Conservation (phyloP, 2,888 invertebrate genomes). For the Trichopria drosophilae region DNA sequence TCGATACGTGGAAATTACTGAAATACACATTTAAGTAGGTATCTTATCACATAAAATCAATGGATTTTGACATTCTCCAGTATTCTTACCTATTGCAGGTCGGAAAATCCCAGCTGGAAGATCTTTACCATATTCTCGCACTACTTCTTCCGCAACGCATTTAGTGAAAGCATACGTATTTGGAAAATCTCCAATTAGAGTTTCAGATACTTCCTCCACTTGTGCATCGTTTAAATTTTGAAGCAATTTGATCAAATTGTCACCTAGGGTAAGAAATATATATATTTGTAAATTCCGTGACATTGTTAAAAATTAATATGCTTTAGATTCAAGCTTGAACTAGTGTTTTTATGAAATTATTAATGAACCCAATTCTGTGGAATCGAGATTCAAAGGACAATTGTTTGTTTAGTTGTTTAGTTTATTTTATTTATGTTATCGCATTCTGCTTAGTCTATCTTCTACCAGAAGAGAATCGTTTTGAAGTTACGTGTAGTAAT, state of each 20-base stretch:
- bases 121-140: slow-evolving; percentile 62
- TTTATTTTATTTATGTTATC: no score
- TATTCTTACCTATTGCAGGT: slow-evolving; percentile 67
- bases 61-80: slow-evolving; percentile 9
- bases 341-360: no score
- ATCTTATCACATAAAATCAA: slow-evolving; percentile 4
- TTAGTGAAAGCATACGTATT: slow-evolving; percentile 78
- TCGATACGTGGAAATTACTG: slow-evolving; percentile 60
- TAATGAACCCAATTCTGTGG: no score
- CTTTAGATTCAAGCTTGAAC: no score
- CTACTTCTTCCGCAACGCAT: slow-evolving; percentile 68
- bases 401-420: no score
- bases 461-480: no score
- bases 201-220: slow-evolving; percentile 50
- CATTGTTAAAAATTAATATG: no score
- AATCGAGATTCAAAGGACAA: no score
- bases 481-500: no score
- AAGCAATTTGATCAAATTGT: slow-evolving; percentile 52
- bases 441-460: no score
- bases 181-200: slow-evolving; percentile 61
- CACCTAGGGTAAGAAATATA: slow-evolving; percentile 42
- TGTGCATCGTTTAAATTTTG: slow-evolving; percentile 53
- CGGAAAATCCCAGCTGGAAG: slow-evolving; percentile 70
- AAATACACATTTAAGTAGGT: slow-evolving; percentile 29
- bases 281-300: no score